Evolutionary conservation across 2,113 vertebrate species (phyloP).

Genomic region (Zosterops lateralis): DNA sequence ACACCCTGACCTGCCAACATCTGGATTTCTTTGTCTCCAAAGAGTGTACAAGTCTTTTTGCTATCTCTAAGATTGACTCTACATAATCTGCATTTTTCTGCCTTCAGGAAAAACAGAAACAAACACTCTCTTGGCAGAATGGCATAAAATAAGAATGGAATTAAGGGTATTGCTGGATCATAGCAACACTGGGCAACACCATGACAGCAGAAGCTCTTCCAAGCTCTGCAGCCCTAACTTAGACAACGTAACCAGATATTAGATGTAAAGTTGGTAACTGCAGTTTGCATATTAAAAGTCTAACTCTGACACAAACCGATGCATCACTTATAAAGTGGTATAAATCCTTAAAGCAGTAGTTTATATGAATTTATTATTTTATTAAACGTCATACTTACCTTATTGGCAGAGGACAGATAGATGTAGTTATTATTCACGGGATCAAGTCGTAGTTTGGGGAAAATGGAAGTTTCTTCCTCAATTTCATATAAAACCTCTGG

Average conservation of each 20-base stretch:
- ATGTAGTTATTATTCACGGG: constrained; percentile 79
- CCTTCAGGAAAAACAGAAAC: neutral
- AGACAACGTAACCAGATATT: neutral
- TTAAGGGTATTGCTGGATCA: neutral
- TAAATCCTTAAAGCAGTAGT: constrained; percentile 17
- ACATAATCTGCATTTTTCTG: neutral
- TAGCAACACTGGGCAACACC: neutral
- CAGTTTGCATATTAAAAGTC: neutral
- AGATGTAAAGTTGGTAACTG: neutral
- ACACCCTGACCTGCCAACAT: neutral
- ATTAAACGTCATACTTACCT: constrained; percentile 72
- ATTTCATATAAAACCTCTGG: constrained; percentile 84
- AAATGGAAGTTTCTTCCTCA: constrained; percentile 76
- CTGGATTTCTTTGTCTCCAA: neutral
- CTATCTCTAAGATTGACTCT: neutral
- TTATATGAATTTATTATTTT: constrained; percentile 4
- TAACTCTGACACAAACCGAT: constrained; percentile 20
- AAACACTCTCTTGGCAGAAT: neutral
- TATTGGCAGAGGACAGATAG: constrained; percentile 80
- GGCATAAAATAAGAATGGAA: neutral
- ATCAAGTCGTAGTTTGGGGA: constrained; percentile 83
- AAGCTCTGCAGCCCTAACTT: neutral
- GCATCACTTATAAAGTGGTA: neutral
- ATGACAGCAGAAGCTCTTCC: neutral
- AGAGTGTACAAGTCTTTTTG: neutral